These are phyloP conservation scores for Crenuchus spilurus DNA, from an alignment of 2,797 vertebrate species.

Conservation along the genomic window DNA sequence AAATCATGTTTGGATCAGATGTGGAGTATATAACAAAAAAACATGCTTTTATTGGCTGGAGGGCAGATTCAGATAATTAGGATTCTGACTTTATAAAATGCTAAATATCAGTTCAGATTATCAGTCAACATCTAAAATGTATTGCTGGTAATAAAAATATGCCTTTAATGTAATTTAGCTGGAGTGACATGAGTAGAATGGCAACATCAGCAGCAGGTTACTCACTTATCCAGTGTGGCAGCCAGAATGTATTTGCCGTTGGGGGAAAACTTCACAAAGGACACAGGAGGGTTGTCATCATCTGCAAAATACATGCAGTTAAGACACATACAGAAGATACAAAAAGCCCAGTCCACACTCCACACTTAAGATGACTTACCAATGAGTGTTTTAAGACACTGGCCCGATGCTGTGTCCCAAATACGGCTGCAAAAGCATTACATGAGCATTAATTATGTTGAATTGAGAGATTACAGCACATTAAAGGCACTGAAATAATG, in stretches of 20 bases:
- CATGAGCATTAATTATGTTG: background rate
- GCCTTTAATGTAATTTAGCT: background rate
- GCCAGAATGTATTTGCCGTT: conserved; percentile 99
- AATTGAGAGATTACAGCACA: no score
- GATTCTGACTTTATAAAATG: no score
- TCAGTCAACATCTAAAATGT: no score
- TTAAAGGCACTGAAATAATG: no score
- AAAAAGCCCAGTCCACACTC: no score
- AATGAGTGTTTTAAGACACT: conserved; percentile 98
- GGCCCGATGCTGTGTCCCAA: conserved; percentile 98
- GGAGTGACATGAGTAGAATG: background rate
- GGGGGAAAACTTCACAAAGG: conserved; percentile 98
- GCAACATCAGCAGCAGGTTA: conserved; percentile 40
- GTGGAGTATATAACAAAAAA: no score
- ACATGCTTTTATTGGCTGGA: no score
- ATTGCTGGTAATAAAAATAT: background rate
- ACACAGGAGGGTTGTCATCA: conserved; percentile 97
- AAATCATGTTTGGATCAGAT: no score
- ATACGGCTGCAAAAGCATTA: conserved; percentile 83
- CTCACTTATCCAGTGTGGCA: conserved; percentile 97
- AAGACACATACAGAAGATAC: no score
- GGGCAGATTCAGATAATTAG: no score
- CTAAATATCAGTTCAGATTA: no score
- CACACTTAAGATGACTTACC: conserved; percentile 86
- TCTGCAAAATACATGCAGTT: conserved; percentile 72